Conservation (phyloP, 2,888 invertebrate genomes). For the Gortyna flavago region DNA sequence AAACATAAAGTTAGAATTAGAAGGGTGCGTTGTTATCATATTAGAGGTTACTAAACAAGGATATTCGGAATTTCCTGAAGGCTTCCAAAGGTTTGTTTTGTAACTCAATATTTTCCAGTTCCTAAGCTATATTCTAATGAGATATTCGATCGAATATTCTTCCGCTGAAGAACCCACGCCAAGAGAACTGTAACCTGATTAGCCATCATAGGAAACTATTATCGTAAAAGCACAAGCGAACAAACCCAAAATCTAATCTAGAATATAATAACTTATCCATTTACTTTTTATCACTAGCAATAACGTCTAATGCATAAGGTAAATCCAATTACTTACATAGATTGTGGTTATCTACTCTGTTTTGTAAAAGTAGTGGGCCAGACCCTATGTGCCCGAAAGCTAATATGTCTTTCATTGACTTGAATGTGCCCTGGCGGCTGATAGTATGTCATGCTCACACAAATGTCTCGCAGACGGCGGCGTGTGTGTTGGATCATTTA, state of each 20-base stretch:
- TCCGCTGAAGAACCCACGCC: neutral
- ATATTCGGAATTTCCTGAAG: conserved; percentile 16
- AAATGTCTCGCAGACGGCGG: no score
- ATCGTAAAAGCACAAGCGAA: conserved; percentile 45
- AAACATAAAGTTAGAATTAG: conserved; percentile 30
- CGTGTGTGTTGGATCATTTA: no score
- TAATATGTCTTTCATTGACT: no score
- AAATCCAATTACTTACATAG: conserved; percentile 44
- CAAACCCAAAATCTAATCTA: conserved; percentile 35
- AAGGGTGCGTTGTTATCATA: conserved; percentile 27
- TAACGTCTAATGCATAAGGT: conserved; percentile 35
- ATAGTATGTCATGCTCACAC: no score
- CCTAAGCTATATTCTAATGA: neutral
- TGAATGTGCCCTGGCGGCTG: no score
- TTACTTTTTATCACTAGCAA: conserved; percentile 45
- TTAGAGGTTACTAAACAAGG: neutral
- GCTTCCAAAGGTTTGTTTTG: conserved; percentile 33
- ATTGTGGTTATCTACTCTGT: neutral
- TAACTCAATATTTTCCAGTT: conserved; percentile 20
- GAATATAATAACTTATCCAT: conserved; percentile 43
- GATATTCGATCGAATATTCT: conserved; percentile 6
- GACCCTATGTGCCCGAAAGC: neutral
- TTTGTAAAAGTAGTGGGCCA: conserved; percentile 2
- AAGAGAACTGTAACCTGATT: conserved; percentile 15
- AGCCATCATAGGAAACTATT: conserved; percentile 27